A percentile compares a stretch with the other conserved stretches of the same genome.
Evolutionary conservation across 2,797 vertebrate genomes (phyloP).

Genomic region (Sphaeramia orbicularis): DNA sequence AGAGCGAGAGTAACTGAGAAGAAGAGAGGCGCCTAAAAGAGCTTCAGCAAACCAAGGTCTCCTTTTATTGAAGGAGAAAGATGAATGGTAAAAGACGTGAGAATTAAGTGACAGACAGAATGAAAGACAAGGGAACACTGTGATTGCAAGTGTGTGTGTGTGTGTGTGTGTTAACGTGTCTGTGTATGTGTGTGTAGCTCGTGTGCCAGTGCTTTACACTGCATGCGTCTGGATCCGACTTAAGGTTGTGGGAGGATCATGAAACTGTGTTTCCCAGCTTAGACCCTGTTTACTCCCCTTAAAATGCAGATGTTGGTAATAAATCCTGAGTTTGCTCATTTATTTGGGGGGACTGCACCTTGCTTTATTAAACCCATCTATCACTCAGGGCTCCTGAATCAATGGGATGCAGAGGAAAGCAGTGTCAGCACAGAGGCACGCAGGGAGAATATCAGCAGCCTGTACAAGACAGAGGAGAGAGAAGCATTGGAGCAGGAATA

Average conservation of each 20-base stretch:
- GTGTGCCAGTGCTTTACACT: conserved; percentile 2
- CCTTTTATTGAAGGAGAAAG: conserved; percentile 63
- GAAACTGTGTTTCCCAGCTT: conserved; percentile 66
- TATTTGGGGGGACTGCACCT: conserved; percentile 85
- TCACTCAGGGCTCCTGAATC: conserved; percentile 84
- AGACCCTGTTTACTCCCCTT: conserved; percentile 73
- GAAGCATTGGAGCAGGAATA: conserved; percentile 45
- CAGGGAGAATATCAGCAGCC: conserved; percentile 70
- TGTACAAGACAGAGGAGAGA: conserved; percentile 56
- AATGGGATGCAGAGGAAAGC: conserved; percentile 84
- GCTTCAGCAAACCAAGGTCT: conserved; percentile 40
- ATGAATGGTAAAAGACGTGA: conserved; percentile 49
- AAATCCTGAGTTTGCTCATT: conserved; percentile 84
- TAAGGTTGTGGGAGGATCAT: conserved; percentile 48
- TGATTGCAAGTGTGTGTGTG: conserved; percentile 34
- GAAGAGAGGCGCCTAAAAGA: conserved; percentile 40
- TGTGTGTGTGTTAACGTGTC: neutral
- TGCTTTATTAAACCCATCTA: conserved; percentile 89
- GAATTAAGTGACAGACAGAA: conserved; percentile 56
- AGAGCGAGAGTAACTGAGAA: conserved; percentile 34
- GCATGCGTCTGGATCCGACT: conserved; percentile 35
- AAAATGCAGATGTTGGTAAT: conserved; percentile 86
- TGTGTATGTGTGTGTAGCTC: conserved; percentile 2
- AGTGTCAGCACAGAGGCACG: conserved; percentile 78
- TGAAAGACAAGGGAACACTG: conserved; percentile 38